These are phyloP conservation scores for Drosophila pseudotakahashii DNA, from an alignment of 2,888 invertebrate genomes.

Conservation along the genomic window DNA sequence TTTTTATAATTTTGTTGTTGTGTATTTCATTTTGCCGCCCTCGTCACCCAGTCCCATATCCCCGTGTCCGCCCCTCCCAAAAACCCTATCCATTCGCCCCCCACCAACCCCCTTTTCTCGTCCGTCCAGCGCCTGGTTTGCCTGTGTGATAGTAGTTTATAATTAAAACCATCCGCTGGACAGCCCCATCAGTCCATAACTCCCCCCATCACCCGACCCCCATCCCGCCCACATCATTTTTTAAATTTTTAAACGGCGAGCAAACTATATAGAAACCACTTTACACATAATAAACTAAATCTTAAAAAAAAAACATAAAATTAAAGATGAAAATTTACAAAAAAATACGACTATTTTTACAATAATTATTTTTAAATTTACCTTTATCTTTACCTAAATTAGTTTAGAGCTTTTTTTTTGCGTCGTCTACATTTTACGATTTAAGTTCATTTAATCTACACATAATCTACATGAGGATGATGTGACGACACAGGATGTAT, in stretches of 20 bases:
- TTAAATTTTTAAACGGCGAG: constrained; percentile 53
- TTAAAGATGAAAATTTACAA: constrained; percentile 30
- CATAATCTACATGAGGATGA: constrained; percentile 31
- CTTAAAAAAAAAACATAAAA: constrained; percentile 21
- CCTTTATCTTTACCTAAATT: constrained; percentile 47
- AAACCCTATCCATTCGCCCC: not conserved
- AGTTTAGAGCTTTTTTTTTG: constrained; percentile 55
- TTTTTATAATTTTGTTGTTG: constrained; percentile 46
- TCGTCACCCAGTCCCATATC: constrained; percentile 4
- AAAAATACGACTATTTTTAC: constrained; percentile 40
- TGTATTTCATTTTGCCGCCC: constrained; percentile 39
- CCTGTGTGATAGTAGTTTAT: constrained; percentile 85
- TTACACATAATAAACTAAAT: constrained; percentile 32
- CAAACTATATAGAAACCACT: constrained; percentile 44
- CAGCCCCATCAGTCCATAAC: not conserved
- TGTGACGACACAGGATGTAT: constrained; percentile 58
- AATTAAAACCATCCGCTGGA: constrained; percentile 77
- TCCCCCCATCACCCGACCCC: not conserved
- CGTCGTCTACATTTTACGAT: constrained; percentile 67
- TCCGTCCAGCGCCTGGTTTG: constrained; percentile 74
- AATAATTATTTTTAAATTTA: constrained; percentile 68
- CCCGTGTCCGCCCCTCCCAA: not conserved
- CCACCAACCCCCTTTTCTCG: constrained; percentile 4
- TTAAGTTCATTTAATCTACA: constrained; percentile 72
- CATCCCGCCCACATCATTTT: constrained; percentile 14